A percentile compares a stretch with the other conserved stretches of the same genome.
Evolutionary conservation across 2,888 invertebrate species (phyloP).

Genomic region (Athalia rosae): DNA sequence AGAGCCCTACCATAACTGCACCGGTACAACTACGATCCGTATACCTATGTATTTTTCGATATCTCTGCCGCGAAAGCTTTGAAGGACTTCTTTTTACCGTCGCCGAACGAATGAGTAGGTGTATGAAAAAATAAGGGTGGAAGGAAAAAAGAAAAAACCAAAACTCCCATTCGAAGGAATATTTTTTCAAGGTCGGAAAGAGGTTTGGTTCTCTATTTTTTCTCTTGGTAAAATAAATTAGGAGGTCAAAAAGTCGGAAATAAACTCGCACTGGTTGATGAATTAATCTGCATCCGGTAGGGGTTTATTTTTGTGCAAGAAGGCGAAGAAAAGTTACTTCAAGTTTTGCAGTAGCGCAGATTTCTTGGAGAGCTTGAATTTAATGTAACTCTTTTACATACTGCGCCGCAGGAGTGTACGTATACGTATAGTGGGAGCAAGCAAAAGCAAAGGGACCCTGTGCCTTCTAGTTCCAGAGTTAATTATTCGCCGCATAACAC

Average conservation of each 20-base stretch:
- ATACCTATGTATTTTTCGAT: not conserved
- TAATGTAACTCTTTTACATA: constrained; percentile 30
- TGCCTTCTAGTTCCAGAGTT: constrained; percentile 48
- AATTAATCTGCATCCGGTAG: not conserved
- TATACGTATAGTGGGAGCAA: no score
- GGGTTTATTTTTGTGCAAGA: no score
- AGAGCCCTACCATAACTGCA: not conserved
- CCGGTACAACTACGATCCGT: not conserved
- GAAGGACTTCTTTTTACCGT: not conserved
- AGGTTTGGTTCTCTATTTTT: not conserved
- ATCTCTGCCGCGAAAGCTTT: not conserved
- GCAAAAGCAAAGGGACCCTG: not conserved
- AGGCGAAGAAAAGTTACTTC: no score
- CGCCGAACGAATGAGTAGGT: no score
- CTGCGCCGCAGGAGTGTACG: not conserved
- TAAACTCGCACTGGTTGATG: no score
- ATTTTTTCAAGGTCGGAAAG: not conserved
- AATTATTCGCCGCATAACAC: constrained; percentile 55
- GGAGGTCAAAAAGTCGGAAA: not conserved
- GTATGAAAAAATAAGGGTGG: no score
- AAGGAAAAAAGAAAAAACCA: not conserved
- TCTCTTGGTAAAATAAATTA: not conserved
- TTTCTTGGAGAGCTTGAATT: constrained; percentile 34
- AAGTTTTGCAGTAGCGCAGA: constrained; percentile 8
- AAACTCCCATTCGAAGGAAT: not conserved